Evolutionary conservation across 2,797 vertebrate species (phyloP).

Genomic region (Gallinago stenura): DNA sequence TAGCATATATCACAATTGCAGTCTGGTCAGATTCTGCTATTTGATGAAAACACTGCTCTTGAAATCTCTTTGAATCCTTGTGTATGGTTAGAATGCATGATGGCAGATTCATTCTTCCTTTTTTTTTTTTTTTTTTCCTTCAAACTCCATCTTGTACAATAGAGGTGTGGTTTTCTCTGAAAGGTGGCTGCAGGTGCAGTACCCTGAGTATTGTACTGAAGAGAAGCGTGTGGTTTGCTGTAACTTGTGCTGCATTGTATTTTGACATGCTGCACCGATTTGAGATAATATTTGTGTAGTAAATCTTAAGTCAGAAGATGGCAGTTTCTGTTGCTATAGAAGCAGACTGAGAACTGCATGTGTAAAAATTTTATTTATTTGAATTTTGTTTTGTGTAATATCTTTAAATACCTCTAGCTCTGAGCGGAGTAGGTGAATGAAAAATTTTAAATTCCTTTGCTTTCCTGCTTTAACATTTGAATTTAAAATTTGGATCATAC

Average conservation of each 20-base stretch:
- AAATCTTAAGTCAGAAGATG: neutral
- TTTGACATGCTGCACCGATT: neutral
- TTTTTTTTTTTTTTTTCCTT: neutral
- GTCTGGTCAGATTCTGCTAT: neutral
- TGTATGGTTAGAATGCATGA: neutral
- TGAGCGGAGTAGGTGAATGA: neutral
- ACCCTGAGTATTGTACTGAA: neutral
- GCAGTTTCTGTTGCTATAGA: neutral
- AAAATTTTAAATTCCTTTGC: slow-evolving; percentile 4
- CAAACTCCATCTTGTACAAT: neutral
- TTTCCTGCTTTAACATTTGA: neutral
- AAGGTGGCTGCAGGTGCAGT: neutral
- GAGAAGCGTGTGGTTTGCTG: neutral
- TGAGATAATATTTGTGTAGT: neutral
- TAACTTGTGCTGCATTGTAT: neutral
- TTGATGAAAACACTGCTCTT: neutral
- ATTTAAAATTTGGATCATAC: neutral
- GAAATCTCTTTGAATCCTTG: neutral
- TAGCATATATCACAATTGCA: neutral
- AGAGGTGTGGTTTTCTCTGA: neutral
- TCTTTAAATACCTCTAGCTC: neutral
- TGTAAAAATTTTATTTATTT: neutral
- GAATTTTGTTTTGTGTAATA: neutral
- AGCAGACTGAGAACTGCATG: neutral
- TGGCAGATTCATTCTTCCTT: neutral